Conservation (phyloP, 1,140 invertebrate genomes). For the Caerostris darwini region DNA sequence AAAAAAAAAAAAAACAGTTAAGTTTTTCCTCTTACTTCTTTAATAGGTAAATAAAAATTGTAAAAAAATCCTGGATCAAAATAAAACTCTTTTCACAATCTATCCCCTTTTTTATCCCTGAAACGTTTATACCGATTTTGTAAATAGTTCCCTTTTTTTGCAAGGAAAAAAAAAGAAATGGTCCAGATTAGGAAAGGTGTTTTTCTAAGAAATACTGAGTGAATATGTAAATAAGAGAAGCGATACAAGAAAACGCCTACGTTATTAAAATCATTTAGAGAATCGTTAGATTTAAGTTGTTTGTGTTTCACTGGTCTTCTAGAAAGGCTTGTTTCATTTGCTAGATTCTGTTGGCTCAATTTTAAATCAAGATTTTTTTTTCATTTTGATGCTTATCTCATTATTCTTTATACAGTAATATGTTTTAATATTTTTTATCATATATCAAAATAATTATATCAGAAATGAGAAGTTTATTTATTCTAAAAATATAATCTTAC, state of each 20-base stretch:
- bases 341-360: no score
- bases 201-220: slow-evolving; percentile 23
- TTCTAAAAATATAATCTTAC: no score
- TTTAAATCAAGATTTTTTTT: no score
- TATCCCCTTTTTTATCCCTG: neutral
- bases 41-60: slow-evolving; percentile 49
- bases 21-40: slow-evolving; percentile 3
- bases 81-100: slow-evolving; percentile 28
- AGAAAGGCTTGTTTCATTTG: neutral
- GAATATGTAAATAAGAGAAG: slow-evolving; percentile 11
- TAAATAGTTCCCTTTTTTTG: neutral
- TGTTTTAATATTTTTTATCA: no score
- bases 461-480: no score
- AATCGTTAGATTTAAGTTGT: neutral
- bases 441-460: no score
- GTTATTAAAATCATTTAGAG: neutral
- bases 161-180: neutral
- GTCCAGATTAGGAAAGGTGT: slow-evolving; percentile 31
- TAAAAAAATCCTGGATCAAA: slow-evolving; percentile 35
- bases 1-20: neutral
- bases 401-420: no score
- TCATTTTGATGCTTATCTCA: no score
- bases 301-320: slow-evolving; percentile 6
- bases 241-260: neutral
- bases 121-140: slow-evolving; percentile 3